Evolutionary conservation across 2,113 vertebrate species (phyloP), one percentile per base, ranked within the genome.

Genomic region (Brevimyrus niger): DNA sequence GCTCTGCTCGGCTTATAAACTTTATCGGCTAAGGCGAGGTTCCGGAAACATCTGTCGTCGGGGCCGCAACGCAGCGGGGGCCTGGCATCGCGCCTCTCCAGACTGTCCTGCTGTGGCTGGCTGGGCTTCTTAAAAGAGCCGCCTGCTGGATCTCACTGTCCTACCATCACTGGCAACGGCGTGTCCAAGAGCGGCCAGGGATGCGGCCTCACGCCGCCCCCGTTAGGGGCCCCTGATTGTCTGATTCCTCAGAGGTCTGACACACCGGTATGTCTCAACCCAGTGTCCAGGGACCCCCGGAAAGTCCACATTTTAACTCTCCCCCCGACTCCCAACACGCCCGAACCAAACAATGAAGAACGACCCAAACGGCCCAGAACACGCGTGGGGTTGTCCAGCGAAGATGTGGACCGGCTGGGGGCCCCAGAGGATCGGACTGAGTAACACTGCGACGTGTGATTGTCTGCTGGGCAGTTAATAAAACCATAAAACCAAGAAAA

Each of bases 101-200:
- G 61, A 90, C 90, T 86, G 89, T 61, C 61, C 90, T 46, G 88
- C 87, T 87, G 91, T 86, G 86, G 87, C 23, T 42, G 86, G 3
- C 44, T 92, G 88, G 89, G 91, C 90, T 91, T 87, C 87, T 91
- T 91, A 91, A 91, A 89, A 90, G 73, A 88, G 73, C 90, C 23
- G 50, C 55, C 90, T 3, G 9, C 35, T 42, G 53, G 88, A 91
- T 65, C 13, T 65, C 13, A 9, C 80, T 42, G 10, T 69, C 80
- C 21, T 51, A 87, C 83, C 91, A 91, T 93, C 90, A 91, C 31
- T 42, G 31, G 90, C 89, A 83, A 89, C 90, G 90, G 88, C 53
- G 90, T 92, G 90, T 90, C 91, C 13, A 17, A 76, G n/a, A 73
- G 69, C 69, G 85, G 50, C 53, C 87, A 88, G 27, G 88, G 90